phyloP scores from a whole-genome alignment of 2,113 vertebrate species.

The Lepidothrix coronata region DNA sequence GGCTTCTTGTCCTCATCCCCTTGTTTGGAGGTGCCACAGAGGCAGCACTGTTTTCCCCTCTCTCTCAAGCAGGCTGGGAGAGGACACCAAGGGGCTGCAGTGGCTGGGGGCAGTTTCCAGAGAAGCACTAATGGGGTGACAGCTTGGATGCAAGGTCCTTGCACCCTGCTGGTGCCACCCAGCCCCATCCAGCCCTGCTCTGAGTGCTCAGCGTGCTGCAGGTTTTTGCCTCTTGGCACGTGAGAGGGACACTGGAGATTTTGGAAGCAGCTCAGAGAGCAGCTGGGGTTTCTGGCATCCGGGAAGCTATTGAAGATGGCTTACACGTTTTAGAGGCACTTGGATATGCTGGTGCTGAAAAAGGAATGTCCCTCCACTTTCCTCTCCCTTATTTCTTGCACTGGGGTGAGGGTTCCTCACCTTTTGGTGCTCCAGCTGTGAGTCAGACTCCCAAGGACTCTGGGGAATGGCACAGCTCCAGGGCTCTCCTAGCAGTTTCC shows the following conservation, averaged over 20 bases:
- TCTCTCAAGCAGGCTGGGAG: not conserved
- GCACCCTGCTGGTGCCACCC: not conserved
- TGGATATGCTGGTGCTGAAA: not conserved
- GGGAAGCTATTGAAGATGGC: not conserved
- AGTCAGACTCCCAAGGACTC: not conserved
- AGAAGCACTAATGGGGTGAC: not conserved
- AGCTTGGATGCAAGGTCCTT: not conserved
- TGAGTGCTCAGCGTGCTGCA: accelerated
- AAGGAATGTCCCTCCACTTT: not conserved
- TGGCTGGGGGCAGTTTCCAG: not conserved
- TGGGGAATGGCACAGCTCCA: not conserved
- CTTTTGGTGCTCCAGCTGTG: not conserved
- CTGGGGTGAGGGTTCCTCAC: not conserved
- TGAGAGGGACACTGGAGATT: not conserved
- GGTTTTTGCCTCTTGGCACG: not conserved
- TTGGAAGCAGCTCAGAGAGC: constrained; percentile 1
- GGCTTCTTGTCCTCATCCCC: not conserved
- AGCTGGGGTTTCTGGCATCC: not conserved
- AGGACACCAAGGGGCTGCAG: not conserved
- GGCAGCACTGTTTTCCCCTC: not conserved
- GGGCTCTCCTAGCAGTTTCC: not conserved
- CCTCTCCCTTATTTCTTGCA: not conserved
- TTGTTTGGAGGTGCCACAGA: not conserved
- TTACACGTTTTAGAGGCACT: not conserved
- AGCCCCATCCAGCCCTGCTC: not conserved